These are phyloP conservation scores for Aurelia sp. DNA, from an alignment of 30 jellyfish, hydroid and myxozoan genomes.

Conservation along the genomic window DNA sequence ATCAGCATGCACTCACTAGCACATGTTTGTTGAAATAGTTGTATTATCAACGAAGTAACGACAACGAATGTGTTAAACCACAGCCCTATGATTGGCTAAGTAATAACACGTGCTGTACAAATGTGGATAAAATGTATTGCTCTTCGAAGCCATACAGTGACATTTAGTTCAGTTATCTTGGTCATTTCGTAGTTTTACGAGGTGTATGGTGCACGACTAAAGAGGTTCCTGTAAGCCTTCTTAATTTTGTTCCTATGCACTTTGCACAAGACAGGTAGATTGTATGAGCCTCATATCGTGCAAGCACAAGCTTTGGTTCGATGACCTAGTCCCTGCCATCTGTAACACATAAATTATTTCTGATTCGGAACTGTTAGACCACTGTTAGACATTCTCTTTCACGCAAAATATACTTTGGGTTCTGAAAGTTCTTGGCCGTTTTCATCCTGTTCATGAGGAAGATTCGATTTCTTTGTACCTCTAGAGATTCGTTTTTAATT, in stretches of 20 bases:
- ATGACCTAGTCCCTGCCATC: too few relatives aligned
- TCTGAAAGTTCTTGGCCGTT: too few relatives aligned
- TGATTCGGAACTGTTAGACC: too few relatives aligned
- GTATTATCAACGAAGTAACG: too few relatives aligned
- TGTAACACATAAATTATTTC: too few relatives aligned
- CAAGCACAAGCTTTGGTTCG: too few relatives aligned
- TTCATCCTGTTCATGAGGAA: too few relatives aligned
- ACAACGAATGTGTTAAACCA: slow-evolving; percentile 29
- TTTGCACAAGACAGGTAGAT: not conserved
- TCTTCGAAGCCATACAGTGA: not conserved
- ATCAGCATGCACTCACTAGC: too few relatives aligned
- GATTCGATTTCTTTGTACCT: too few relatives aligned
- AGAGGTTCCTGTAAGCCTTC: not conserved
- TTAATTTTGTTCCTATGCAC: not conserved
- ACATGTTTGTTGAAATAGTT: not conserved
- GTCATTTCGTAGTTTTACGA: not conserved
- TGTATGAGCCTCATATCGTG: too few relatives aligned
- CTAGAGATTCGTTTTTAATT: not conserved
- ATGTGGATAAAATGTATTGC: slow-evolving; percentile 25
- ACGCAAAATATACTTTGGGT: too few relatives aligned
- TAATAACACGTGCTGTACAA: slow-evolving; percentile 42
- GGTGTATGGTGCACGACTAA: not conserved
- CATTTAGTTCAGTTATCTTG: slow-evolving; percentile 2
- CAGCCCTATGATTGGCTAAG: slow-evolving; percentile 16
- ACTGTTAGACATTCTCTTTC: too few relatives aligned